A percentile compares a stretch with the other conserved stretches of the same genome.
Conservation (phyloP, 2,888 invertebrate species). For the Phalera bucephala region DNA sequence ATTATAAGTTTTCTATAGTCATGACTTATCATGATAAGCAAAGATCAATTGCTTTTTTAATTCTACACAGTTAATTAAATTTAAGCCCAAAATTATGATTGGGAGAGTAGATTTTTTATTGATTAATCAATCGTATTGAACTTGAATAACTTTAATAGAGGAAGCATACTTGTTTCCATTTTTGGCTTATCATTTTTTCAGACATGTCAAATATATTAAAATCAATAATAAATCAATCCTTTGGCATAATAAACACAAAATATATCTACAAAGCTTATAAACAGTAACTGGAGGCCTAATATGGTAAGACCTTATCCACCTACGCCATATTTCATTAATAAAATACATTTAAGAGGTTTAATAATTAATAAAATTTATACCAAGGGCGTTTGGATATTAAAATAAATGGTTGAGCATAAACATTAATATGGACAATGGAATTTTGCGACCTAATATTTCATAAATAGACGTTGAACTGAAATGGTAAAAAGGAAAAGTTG, state of each 20-base stretch:
- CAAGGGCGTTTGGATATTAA: constrained; percentile 11
- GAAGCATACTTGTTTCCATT: not conserved
- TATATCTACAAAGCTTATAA: too few species aligned
- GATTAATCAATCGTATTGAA: too few species aligned
- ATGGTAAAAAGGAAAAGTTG: too few species aligned
- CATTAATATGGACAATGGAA: not conserved
- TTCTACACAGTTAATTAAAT: too few species aligned
- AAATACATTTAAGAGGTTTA: constrained; percentile 27
- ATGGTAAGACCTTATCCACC: constrained; percentile 50
- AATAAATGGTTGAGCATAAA: not conserved
- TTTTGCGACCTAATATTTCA: too few species aligned
- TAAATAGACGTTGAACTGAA: too few species aligned
- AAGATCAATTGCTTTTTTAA: too few species aligned
- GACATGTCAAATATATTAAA: constrained; percentile 2
- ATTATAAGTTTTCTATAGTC: too few species aligned
- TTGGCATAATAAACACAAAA: too few species aligned
- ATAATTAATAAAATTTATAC: constrained; percentile 31
- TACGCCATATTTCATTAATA: constrained; percentile 32
- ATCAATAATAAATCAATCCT: constrained; percentile 24
- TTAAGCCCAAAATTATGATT: not conserved
- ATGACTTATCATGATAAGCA: too few species aligned
- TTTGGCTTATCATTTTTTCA: not conserved
- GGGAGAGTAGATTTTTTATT: too few species aligned
- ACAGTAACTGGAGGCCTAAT: constrained; percentile 45
- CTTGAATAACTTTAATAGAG: too few species aligned